Conservation (phyloP, 2,888 invertebrate genomes). For the Microplitis manilae region DNA sequence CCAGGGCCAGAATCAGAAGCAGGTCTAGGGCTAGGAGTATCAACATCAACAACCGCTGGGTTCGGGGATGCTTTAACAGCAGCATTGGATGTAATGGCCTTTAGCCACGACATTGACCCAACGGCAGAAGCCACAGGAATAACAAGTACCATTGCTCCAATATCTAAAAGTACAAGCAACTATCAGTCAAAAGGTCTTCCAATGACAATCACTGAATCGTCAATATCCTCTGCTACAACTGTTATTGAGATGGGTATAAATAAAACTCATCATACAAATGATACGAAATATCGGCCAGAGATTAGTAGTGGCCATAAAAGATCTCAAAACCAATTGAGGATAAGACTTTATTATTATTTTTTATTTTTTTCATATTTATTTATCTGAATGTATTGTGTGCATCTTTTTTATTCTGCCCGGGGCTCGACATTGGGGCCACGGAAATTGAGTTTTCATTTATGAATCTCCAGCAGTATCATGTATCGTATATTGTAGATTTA, state of each 20-base stretch:
- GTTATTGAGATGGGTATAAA: constrained; percentile 2
- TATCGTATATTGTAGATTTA: background rate
- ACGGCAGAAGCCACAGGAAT: constrained; percentile 59
- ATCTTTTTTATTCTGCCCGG: constrained; percentile 75
- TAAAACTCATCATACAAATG: background rate
- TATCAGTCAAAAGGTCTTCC: constrained; percentile 27
- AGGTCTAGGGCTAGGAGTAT: background rate
- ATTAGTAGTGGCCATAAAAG: background rate
- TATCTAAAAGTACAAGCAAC: constrained; percentile 26
- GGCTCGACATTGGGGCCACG: constrained; percentile 49
- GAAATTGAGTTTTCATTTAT: constrained; percentile 37
- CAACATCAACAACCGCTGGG: constrained; percentile 62
- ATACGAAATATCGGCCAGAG: background rate
- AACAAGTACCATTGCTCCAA: constrained; percentile 56
- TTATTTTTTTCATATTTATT: constrained; percentile 72
- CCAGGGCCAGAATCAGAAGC: background rate
- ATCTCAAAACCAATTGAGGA: constrained; percentile 12
- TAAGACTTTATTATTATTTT: constrained; percentile 68
- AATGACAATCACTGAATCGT: background rate
- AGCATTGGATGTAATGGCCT: constrained; percentile 88
- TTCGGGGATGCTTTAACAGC: constrained; percentile 80
- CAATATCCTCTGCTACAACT: constrained; percentile 28
- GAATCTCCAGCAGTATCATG: constrained; percentile 16
- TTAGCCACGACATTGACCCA: constrained; percentile 82
- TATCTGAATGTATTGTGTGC: constrained; percentile 57